Evolutionary conservation across 2,113 vertebrate species (phyloP), one percentile per base, ranked within the genome.

Genomic region (Zosterops japonicus): DNA sequence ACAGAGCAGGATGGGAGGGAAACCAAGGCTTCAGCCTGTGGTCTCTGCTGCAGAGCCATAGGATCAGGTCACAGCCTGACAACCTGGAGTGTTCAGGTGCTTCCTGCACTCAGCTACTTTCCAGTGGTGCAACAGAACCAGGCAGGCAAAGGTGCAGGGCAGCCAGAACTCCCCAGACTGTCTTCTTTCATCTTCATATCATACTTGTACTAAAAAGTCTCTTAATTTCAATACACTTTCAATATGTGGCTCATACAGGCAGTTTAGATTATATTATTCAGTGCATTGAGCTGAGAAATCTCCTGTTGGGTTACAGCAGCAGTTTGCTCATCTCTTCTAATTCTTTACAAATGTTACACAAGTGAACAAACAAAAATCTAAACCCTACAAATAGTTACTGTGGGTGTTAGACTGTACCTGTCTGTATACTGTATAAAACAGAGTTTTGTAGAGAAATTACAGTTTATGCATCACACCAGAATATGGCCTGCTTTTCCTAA

Each of bases 1-100:
- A 14, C 6, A 2, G 70, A 0, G 0, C 44, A 35, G 50, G 53
- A 8, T 0, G 0, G 47, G 27, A 78, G 29, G 53, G 8, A 24
- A 71, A 36, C 2, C 21, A 8, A 5, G 11, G 50, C 44, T 68
- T 21, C 11, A 57, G 28, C 57, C 46, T n/a, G 13, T 1, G 3
- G 28, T 67, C 11, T 16, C 5, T 63, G 42, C 42, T 27, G 44
- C 74, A 60, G 79, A 69, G 75, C 27, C 20, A 1, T 4, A 1
- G 19, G 61, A 29, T 36, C 49, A 41, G 35, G 33, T 13, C 83
- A 68, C 57, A 57, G 25, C 52, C 28, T 16, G 39, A 21, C 47
- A 29, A 0, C 39, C 35, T 68, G 79, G 35, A 69, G 41, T 42
- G 21, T 59, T 42, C 6, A 3, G 76, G 50, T 20, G 36, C 46